Evolutionary conservation across 2,888 invertebrate genomes (phyloP), one percentile per base, ranked within the genome.

Genomic region (Meteorus colon): DNA sequence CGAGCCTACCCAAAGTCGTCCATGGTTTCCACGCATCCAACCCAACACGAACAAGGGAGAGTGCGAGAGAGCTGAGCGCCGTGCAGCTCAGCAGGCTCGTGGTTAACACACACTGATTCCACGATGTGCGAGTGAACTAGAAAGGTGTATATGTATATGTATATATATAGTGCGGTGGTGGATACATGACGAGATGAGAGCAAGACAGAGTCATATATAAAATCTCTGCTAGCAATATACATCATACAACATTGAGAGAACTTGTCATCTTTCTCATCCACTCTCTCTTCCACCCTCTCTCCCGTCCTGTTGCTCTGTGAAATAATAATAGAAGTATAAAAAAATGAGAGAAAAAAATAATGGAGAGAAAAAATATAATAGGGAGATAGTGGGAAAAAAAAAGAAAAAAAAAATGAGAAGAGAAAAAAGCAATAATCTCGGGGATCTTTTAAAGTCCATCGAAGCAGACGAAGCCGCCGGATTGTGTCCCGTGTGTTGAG

Each of bases 401-500:
- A 84, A 86, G 84, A 83, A 85, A 86, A 86, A 84, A 68, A 78
- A 73, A 71, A 71, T 84, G 83, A 84, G 85, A 85, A 84, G 87
- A 85, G 82, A 84, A 86, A 87, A 87, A 89, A 89, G 89, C 88
- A 89, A 90, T 90, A 90, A 90, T 89, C 89, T 89, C 86, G 83
- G 89, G 86, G 89, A 88, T 88, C 90, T 90, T 89, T 90, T 89
- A 90, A 90, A 89, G 89, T 87, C 88, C 89, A 89, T 88, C 89
- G 88, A 86, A 89, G 89, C 90, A 89, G 86, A 89, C 86, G 83
- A 85, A 88, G 85, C 89, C 85, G 86, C 81, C 84, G 86, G 88
- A 88, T 88, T 89, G 89, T 88, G 87, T 87, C 86, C 85, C 86
- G 87, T 80, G 80, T 84, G 87, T 86, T 85, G 82, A 83, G 83